These are phyloP conservation scores for Muricea muricata DNA, from an alignment of 92 coral and sea anemone genomes.

Conservation along the genomic window DNA sequence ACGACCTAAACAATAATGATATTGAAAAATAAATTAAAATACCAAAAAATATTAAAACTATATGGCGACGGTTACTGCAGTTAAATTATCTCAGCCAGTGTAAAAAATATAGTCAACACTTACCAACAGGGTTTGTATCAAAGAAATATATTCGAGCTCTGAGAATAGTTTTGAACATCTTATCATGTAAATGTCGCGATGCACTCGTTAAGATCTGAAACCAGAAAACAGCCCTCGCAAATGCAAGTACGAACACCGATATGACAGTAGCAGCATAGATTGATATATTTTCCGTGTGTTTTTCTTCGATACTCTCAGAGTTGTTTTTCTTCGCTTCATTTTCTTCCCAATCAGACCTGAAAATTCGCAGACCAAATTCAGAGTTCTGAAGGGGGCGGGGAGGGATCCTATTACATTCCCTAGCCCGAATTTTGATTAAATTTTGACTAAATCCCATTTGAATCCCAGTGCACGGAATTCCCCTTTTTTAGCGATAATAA, in stretches of 20 bases:
- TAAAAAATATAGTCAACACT: background rate
- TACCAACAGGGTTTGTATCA: slow-evolving; percentile 85
- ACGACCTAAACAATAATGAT: slow-evolving; percentile 75
- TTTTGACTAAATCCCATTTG: too few relatives aligned
- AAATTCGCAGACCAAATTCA: background rate
- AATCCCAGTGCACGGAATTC: too few relatives aligned
- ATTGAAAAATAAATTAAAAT: background rate
- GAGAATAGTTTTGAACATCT: slow-evolving; percentile 80
- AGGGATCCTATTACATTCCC: too few relatives aligned
- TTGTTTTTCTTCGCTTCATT: background rate
- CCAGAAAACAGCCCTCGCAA: slow-evolving; percentile 71
- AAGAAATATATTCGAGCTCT: slow-evolving; percentile 87
- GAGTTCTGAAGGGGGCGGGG: too few relatives aligned
- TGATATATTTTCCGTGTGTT: slow-evolving; percentile 55
- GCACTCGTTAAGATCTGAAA: slow-evolving; percentile 70
- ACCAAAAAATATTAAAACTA: background rate
- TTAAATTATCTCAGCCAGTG: too few relatives aligned
- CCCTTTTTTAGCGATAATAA: too few relatives aligned
- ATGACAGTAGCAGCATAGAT: slow-evolving; percentile 79
- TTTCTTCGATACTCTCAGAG: slow-evolving; percentile 30
- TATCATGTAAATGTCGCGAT: slow-evolving; percentile 73
- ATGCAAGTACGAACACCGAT: slow-evolving; percentile 56
- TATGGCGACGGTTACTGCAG: too few relatives aligned
- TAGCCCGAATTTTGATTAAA: too few relatives aligned
- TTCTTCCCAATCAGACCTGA: slow-evolving; percentile 46